These are phyloP conservation scores for Petromus typicus DNA, from an alignment of 2,113 vertebrate species.

Conservation along the genomic window DNA sequence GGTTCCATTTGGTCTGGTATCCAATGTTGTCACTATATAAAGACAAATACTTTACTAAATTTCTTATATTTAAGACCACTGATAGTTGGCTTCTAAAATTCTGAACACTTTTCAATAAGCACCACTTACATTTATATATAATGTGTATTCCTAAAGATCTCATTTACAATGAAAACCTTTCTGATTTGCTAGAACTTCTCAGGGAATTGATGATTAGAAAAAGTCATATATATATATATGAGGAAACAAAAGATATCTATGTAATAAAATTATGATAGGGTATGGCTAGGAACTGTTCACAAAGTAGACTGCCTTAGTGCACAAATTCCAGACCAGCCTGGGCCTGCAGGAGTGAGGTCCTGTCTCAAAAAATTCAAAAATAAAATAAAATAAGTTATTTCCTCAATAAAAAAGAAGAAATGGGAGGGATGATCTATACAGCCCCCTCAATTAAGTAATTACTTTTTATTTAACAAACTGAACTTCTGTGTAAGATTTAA, in stretches of 20 bases:
- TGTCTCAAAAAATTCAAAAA: no score
- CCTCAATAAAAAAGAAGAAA: no score
- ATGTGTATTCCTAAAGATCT: slow-evolving; percentile 6
- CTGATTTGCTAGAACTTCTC: not conserved
- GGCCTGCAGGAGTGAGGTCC: no score
- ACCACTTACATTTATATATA: slow-evolving; percentile 16
- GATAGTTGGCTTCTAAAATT: slow-evolving; percentile 20
- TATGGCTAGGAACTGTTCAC: not conserved
- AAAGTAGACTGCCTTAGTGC: no score
- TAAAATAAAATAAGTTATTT: no score
- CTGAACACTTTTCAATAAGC: slow-evolving; percentile 11
- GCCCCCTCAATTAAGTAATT: not conserved
- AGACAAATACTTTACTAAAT: slow-evolving; percentile 35
- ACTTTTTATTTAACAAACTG: not conserved
- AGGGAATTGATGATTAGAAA: slow-evolving; percentile 27
- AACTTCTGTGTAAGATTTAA: not conserved
- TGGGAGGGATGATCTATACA: not conserved
- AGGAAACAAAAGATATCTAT: not conserved
- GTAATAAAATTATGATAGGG: not conserved
- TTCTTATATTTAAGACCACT: slow-evolving; percentile 10
- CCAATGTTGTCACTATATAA: not conserved
- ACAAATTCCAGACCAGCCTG: no score
- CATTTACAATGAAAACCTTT: not conserved
- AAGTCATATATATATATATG: not conserved
- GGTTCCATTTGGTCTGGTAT: not conserved